A percentile compares a stretch with the other conserved stretches of the same genome.
These are phyloP conservation scores for Silurus meridionalis DNA, from an alignment of 2,113 vertebrate genomes.

Conservation along the genomic window DNA sequence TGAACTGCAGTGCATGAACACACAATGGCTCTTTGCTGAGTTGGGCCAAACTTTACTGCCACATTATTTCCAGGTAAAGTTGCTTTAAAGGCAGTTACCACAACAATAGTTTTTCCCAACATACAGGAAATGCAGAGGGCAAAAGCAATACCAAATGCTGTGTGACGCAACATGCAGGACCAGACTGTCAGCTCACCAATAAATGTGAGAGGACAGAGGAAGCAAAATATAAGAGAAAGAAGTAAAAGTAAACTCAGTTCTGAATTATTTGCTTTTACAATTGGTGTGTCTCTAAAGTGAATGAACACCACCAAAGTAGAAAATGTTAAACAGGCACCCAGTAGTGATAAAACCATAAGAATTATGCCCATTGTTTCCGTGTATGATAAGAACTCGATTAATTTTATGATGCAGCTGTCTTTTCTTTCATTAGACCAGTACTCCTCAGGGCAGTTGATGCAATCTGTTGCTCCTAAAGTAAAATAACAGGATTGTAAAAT, in stretches of 20 bases:
- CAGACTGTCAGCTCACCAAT: too few relatives aligned
- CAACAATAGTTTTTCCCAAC: too few relatives aligned
- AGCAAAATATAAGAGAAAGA: slow-evolving; percentile 34
- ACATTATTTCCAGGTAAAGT: slow-evolving; percentile 47
- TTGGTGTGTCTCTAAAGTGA: slow-evolving; percentile 46
- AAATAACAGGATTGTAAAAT: slow-evolving; percentile 62
- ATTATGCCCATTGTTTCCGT: slow-evolving; percentile 50
- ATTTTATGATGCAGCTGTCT: slow-evolving; percentile 51
- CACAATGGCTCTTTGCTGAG: slow-evolving; percentile 59
- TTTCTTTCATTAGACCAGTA: slow-evolving; percentile 51
- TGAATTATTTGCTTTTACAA: slow-evolving; percentile 54
- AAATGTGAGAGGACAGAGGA: too few relatives aligned
- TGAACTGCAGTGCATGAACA: slow-evolving; percentile 69
- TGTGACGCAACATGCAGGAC: too few relatives aligned
- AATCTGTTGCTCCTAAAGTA: slow-evolving; percentile 56
- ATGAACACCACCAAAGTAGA: slow-evolving; percentile 61
- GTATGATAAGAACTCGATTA: slow-evolving; percentile 51
- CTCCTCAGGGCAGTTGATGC: slow-evolving; percentile 53
- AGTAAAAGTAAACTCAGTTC: slow-evolving; percentile 57
- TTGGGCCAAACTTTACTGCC: slow-evolving; percentile 53
- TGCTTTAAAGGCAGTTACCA: too few relatives aligned
- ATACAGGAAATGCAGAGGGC: too few relatives aligned
- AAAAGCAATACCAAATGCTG: too few relatives aligned
- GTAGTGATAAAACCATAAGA: slow-evolving; percentile 39
- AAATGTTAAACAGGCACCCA: slow-evolving; percentile 49